Evolutionary conservation across 92 coral and sea anemone species (phyloP), one percentile per base, ranked within the genome.

Genomic region (Blastomussa wellsi): DNA sequence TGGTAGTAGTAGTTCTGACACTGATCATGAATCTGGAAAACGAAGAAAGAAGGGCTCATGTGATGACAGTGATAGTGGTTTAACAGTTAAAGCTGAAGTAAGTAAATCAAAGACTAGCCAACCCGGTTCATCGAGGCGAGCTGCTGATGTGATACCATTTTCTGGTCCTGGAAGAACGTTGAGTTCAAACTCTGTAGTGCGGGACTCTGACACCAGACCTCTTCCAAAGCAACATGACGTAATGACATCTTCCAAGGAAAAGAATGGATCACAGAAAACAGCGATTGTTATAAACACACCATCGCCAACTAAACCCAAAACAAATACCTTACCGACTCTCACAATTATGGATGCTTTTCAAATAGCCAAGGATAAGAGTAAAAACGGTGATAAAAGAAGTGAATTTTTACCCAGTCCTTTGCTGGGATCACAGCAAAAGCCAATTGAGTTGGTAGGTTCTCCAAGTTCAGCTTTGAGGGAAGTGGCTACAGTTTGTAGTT

Each of bases 341-440:
- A 94, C 99, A 62, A 93, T 94, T 31, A 66, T 88, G 48, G 97
- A 96, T 86, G 98, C 94, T 17, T 97, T 97, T 74, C 92, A 90
- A 69, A 91, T 75, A 76, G 90, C 86, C 28, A 85, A 78, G n/a
- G 85, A 79, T 19, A 82, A 79, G 49, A 17, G 33, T 19, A 76
- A 83, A 76, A 24, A 16, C 22, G 52, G 71, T 28, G 39, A 82
- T 11, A 79, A 32, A 51, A 75, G 22, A 35, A 35, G 20, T 48
- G n/a, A 72, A 24, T 22, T 80, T 22, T 72, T n/a, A 4, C 10
- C 24, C n/a, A 77, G 83, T 73, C 88, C 82, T 77, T 0, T 48
- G 11, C 26, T 78, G 41, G 94, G 94, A 22, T 77, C 90, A 7
- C 74, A 76, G 12, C 11, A 39, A 42, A 86, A 92, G 51, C 94